Conservation (phyloP, 2,888 invertebrate genomes). For the Drosophila paucipuncta region DNA sequence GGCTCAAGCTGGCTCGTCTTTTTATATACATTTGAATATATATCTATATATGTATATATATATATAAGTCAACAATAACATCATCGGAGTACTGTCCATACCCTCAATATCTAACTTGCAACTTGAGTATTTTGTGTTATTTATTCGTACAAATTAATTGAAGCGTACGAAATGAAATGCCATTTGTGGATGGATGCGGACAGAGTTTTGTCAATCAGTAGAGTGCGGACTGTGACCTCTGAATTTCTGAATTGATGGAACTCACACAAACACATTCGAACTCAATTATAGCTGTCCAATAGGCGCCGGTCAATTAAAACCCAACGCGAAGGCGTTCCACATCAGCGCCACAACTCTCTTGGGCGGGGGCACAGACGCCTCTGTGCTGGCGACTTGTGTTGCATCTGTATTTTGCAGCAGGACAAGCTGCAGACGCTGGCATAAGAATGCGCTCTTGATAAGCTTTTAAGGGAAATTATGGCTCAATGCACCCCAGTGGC, state of each 20-base stretch:
- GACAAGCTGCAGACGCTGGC: slow-evolving; percentile 1
- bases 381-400: not conserved
- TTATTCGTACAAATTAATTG: slow-evolving; percentile 67
- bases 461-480: slow-evolving; percentile 17
- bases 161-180: slow-evolving; percentile 48
- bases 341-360: not conserved
- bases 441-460: slow-evolving; percentile 28
- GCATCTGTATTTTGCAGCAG: slow-evolving; percentile 5
- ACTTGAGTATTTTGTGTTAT: slow-evolving; percentile 65
- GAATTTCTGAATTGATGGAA: slow-evolving; percentile 50
- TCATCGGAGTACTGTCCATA: slow-evolving; percentile 8
- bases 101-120: slow-evolving; percentile 48
- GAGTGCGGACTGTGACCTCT: slow-evolving; percentile 45
- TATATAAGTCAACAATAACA: slow-evolving; percentile 20
- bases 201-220: slow-evolving; percentile 52
- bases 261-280: not conserved
- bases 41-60: slow-evolving; percentile 2
- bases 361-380: not conserved
- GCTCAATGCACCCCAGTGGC: slow-evolving; percentile 18
- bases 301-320: slow-evolving; percentile 44
- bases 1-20: slow-evolving; percentile 50
- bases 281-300: not conserved
- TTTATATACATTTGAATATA: slow-evolving; percentile 1
- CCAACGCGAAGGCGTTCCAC: slow-evolving; percentile 1
- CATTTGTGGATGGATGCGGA: slow-evolving; percentile 22